These are phyloP conservation scores for Bos taurus DNA, from an alignment of 2,113 vertebrate species.

Conservation along the genomic window ARS-UCD2.0 NC_037331.1:101349001-101349500, in stretches of 20 bases:
- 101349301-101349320: not conserved
- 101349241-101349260: not conserved
- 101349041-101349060: rapidly evolving
- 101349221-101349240: not conserved
- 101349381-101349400: not conserved
- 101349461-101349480: not conserved
- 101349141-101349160: rapidly evolving
- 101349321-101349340: not conserved
- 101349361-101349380: not conserved
- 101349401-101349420: not conserved
- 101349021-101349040: not conserved
- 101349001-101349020: not conserved
- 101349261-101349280: not conserved
- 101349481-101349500: not conserved
- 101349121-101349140: not conserved
- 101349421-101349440: not conserved
- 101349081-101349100: not conserved
- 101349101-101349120: rapidly evolving
- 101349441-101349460: not conserved
- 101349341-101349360: not conserved
- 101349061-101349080: not conserved
- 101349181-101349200: not conserved
- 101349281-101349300: not conserved
- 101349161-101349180: too few relatives aligned
- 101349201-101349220: not conserved